Evolutionary conservation across 2,797 vertebrate species (phyloP), one percentile per base, ranked within the genome.

Genomic region (Characodon lateralis): DNA sequence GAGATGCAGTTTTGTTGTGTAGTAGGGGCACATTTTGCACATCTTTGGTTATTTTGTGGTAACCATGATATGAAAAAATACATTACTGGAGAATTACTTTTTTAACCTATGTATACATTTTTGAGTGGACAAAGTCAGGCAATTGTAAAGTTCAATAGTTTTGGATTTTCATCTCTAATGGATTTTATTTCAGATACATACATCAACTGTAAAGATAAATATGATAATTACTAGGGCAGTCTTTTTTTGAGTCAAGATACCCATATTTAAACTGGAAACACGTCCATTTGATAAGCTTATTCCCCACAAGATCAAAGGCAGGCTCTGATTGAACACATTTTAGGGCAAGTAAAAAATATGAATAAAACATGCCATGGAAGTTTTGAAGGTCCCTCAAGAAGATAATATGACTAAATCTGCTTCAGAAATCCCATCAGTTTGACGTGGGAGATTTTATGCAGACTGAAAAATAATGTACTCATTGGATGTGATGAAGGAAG

Each of bases 351-450:
- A 91, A 66, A 90, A 82, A 90, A 90, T 87, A 93, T 93, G 91
- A 92, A 95, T 94, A 91, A 95, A 93, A 91, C 88, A 93, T 92
- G 85, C 79, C 63, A 77, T 79, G 83, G 78, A 91, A 77, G 87
- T 92, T 89, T 87, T 69, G 74, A 74, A 55, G 78, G 80, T 88
- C 89, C 76, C 85, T 83, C 51, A 79, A 84, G 78, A 91, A 82
- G 83, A 85, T 86, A 80, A 86, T 77, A 72, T 77, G 83, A 87
- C 79, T 53, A 35, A 69, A 59, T 72, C 73, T 77, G 78, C 82
- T 78, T 79, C 76, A 80, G 65, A 74, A 80, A 77, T 71, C 53
- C 73, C 73, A 39, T 88, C 77, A 76, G 68, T 71, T 51, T 86
- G 55, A 13, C 65, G 20, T 58, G 80, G 35, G 7, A n/a, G 69